Conservation (phyloP, 1,140 invertebrate genomes). For the Stenopsyche tienmushanensis region DNA sequence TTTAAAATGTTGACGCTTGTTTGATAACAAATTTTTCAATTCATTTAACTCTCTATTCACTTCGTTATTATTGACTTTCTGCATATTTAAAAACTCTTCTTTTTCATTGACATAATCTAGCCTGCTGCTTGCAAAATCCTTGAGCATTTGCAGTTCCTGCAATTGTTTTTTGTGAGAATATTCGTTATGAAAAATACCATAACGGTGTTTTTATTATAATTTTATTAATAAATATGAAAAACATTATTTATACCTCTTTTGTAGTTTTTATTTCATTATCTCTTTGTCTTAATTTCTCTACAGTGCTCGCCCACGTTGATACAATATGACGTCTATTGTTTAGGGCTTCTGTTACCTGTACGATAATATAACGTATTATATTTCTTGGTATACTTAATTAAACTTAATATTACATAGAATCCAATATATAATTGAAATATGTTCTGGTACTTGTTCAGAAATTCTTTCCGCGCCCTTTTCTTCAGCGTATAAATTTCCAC, state of each 20-base stretch:
- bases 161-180: conserved; percentile 12
- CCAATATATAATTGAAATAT: too few relatives aligned
- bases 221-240: neutral
- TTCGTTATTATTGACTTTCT: conserved; percentile 49
- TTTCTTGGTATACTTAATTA: neutral
- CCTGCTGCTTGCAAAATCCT: conserved; percentile 43
- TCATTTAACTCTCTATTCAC: conserved; percentile 44
- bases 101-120: conserved; percentile 45
- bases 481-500: conserved; percentile 54
- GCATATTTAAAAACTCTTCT: conserved; percentile 51
- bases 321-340: conserved; percentile 52
- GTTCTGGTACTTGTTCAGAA: conserved; percentile 52
- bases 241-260: conserved; percentile 49
- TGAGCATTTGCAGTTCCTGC: conserved; percentile 33
- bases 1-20: conserved; percentile 41
- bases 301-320: conserved; percentile 56
- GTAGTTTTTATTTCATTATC: conserved; percentile 56
- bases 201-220: too few relatives aligned
- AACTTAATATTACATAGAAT: too few relatives aligned
- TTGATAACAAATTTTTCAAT: conserved; percentile 43
- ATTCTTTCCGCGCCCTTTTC: conserved; percentile 57
- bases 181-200: too few relatives aligned
- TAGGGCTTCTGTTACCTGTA: conserved; percentile 52
- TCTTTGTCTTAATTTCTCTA: conserved; percentile 58
- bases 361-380: neutral